Conservation (phyloP, 2,113 vertebrate genomes). For the Epinephelus fuscoguttatus region DNA sequence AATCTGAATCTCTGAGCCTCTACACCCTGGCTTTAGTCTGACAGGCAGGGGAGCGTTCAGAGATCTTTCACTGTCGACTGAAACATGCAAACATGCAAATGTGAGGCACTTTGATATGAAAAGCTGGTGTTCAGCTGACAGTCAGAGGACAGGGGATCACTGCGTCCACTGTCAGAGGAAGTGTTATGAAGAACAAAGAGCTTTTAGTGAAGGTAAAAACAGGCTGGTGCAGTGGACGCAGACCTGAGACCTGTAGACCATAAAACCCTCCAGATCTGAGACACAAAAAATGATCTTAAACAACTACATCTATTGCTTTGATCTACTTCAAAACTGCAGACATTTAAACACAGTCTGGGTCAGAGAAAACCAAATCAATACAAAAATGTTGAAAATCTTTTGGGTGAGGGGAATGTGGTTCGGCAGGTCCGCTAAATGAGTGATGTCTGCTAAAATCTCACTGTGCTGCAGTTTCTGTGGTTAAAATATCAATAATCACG, state of each 20-base stretch:
- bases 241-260: background rate
- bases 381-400: background rate
- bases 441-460: too few species aligned
- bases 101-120: background rate
- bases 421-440: too few species aligned
- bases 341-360: background rate
- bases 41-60: background rate
- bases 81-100: background rate
- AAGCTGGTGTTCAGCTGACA: background rate
- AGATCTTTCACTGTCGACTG: background rate
- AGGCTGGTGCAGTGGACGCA: background rate
- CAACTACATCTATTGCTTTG: background rate
- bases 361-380: background rate
- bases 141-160: too few species aligned
- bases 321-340: background rate
- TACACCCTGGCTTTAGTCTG: background rate
- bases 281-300: background rate
- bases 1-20: background rate
- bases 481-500: too few species aligned
- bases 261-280: too few species aligned
- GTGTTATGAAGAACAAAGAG: background rate
- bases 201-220: background rate
- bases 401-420: too few species aligned
- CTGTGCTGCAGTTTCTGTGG: too few species aligned
- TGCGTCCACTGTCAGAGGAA: background rate